Percentiles rank a stretch among this genome's conserved stretches.
phyloP scores from a whole-genome alignment of 1,140 invertebrate genomes.

The Cyrtorhinus lividipennis region DNA sequence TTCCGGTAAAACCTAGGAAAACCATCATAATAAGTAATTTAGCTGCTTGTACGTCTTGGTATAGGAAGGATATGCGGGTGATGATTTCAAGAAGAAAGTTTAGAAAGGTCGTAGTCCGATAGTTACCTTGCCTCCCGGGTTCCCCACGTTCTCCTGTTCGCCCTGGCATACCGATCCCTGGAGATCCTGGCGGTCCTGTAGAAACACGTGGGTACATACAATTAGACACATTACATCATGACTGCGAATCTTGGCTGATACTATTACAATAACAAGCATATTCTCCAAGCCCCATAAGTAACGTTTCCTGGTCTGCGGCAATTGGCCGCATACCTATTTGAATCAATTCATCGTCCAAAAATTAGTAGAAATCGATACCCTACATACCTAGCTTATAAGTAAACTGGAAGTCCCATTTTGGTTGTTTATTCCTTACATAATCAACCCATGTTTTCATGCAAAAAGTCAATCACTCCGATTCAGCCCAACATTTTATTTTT shows the following conservation, averaged over 20 bases:
- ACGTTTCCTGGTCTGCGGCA: too few relatives aligned
- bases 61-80: background rate
- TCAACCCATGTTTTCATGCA: too few relatives aligned
- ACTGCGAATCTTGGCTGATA: background rate
- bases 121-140: slow-evolving; percentile 41
- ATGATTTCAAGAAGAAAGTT: background rate
- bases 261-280: background rate
- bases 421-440: too few relatives aligned
- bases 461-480: too few relatives aligned
- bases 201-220: slow-evolving; percentile 13
- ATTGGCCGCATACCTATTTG: too few relatives aligned
- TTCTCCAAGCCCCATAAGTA: too few relatives aligned
- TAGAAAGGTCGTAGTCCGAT: slow-evolving; percentile 21
- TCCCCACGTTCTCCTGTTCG: background rate
- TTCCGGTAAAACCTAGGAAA: slow-evolving; percentile 35
- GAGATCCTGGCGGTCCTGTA: slow-evolving; percentile 42
- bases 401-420: too few relatives aligned
- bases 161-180: slow-evolving; percentile 36
- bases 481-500: too few relatives aligned
- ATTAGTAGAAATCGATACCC: too few relatives aligned
- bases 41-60: background rate
- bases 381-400: too few relatives aligned
- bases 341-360: too few relatives aligned
- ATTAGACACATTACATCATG: background rate
- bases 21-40: slow-evolving; percentile 3